Conservation (phyloP, 2,113 vertebrate genomes). For the Motacilla tschutschensis region DNA sequence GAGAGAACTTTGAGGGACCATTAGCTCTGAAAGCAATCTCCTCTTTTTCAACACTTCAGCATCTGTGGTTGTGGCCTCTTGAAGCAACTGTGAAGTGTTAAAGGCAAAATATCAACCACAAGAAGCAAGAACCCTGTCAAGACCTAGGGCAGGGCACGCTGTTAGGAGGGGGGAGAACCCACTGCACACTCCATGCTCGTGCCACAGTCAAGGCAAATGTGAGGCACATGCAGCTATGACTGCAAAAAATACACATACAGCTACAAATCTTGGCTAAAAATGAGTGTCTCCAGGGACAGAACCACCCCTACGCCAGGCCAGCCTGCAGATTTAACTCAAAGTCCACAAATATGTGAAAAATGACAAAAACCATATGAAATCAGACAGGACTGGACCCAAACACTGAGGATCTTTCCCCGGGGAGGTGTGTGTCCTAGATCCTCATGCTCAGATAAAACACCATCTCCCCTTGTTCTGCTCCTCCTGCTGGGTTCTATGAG, state of each 20-base stretch:
- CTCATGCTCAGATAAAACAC: not conserved
- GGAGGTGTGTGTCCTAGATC: not conserved
- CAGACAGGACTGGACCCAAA: not conserved
- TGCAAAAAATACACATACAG: not conserved
- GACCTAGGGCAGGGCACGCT: not conserved
- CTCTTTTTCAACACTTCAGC: not conserved
- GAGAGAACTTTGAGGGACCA: not conserved
- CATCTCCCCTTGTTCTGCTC: not conserved
- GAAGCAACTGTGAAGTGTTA: not conserved
- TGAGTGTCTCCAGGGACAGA: not conserved
- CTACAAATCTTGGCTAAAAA: not conserved
- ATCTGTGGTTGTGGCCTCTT: not conserved
- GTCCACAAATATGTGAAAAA: not conserved
- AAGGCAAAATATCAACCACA: not conserved
- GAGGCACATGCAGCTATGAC: not conserved
- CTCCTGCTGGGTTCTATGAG: not conserved
- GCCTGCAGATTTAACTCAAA: not conserved
- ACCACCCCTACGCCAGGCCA: not conserved
- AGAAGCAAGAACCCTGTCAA: not conserved
- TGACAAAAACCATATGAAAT: not conserved
- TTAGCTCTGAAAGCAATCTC: not conserved
- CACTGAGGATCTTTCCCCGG: not conserved
- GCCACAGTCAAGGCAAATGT: not conserved
- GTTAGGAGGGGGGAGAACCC: not conserved
- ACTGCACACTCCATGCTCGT: accelerated